Evolutionary conservation across 2,888 invertebrate genomes (phyloP).

Genomic region (Drosophila phalerata): DNA sequence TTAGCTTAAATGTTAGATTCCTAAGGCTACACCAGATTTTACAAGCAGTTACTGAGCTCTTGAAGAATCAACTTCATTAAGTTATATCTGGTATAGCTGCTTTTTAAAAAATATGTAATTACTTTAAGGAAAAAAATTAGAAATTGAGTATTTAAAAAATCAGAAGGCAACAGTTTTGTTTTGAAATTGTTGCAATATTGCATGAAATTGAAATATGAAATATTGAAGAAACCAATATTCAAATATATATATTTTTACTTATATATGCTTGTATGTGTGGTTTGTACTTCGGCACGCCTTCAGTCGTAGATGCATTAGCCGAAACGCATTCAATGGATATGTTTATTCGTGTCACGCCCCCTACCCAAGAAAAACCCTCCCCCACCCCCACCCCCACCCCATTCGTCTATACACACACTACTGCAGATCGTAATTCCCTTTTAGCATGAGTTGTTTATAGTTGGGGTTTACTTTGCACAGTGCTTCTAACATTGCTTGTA

Average conservation of each 20-base stretch:
- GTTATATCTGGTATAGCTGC: too few species aligned
- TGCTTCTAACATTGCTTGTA: conserved; percentile 42
- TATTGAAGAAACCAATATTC: neutral
- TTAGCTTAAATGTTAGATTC: too few species aligned
- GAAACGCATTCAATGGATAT: conserved; percentile 54
- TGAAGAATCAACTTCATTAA: too few species aligned
- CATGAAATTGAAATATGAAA: conserved; percentile 3
- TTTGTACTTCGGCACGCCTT: conserved; percentile 9
- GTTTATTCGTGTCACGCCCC: conserved; percentile 41
- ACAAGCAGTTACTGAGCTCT: too few species aligned
- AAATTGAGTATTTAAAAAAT: neutral
- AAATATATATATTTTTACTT: neutral
- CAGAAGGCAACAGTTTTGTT: neutral
- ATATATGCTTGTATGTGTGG: neutral
- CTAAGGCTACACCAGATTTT: too few species aligned
- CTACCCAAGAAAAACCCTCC: neutral
- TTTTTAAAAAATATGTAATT: too few species aligned
- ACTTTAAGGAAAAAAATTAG: too few species aligned
- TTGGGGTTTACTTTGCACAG: conserved; percentile 27
- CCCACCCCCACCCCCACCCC: neutral
- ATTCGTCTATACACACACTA: too few species aligned
- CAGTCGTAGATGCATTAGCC: conserved; percentile 30
- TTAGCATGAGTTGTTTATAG: conserved; percentile 55
- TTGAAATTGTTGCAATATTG: neutral
- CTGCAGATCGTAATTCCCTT: neutral